Percentiles rank a stretch among this genome's conserved stretches.
Conservation (phyloP, 1,140 invertebrate species). For the Dreissena rostriformis region DNA sequence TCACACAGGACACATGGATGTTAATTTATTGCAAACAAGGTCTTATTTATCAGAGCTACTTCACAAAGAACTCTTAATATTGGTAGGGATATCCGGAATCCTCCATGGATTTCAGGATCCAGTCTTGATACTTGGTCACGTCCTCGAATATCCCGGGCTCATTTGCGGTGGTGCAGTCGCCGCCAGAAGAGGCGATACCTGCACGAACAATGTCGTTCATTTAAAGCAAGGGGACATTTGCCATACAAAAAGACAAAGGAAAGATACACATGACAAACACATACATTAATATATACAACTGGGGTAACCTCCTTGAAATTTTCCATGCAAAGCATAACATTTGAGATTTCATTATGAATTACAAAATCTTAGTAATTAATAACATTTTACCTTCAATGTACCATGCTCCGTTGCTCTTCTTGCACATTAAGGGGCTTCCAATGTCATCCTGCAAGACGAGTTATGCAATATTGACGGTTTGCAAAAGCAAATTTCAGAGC, state of each 20-base stretch:
- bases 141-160: slow-evolving; percentile 53
- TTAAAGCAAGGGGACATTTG: neutral
- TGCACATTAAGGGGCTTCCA: slow-evolving; percentile 48
- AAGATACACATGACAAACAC: too few species aligned
- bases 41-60: neutral
- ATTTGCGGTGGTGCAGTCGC: slow-evolving; percentile 40
- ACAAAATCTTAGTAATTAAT: neutral
- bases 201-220: neutral
- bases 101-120: slow-evolving; percentile 50
- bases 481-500: too few species aligned
- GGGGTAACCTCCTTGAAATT: neutral
- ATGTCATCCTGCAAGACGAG: slow-evolving; percentile 46
- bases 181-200: slow-evolving; percentile 52
- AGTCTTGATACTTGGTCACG: slow-evolving; percentile 31
- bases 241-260: neutral
- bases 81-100: slow-evolving; percentile 50
- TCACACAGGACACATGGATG: neutral
- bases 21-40: neutral
- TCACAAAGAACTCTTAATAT: slow-evolving; percentile 2
- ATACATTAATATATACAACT: neutral
- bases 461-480: too few species aligned
- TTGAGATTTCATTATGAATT: neutral
- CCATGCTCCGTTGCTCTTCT: slow-evolving; percentile 38
- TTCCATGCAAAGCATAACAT: neutral
- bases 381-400: slow-evolving; percentile 44